Base-by-base conservation (phyloP, 2,797 vertebrate species). In the Epinephelus coioides region DNA sequence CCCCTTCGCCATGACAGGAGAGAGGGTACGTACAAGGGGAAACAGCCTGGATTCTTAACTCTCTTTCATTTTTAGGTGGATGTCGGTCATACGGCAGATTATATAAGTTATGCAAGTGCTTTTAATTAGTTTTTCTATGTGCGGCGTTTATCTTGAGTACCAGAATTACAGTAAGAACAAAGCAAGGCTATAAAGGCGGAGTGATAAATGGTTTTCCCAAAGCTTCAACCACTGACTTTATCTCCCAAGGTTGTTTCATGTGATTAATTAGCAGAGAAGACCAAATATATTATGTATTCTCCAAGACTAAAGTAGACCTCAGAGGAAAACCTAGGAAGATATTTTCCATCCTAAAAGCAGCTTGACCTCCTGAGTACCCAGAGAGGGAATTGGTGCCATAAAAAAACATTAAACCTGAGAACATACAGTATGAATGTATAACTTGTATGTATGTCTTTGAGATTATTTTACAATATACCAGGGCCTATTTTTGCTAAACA, bases 1-100 rank as follows among this genome's bases (percentile, higher is more conserved):
- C n/a, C 98, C 98, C 0, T 99, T 99, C 81, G 98, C 98, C 87
- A 98, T 99, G 97, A 99, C 98, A 3, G 97, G 97, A 84, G 98
- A 99, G 94, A 96, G 97, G 96, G 98, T 98, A 95, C 95, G 89
- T 96, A 96, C 83, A 95, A 7, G 13, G 18, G 49, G 25, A 11
- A 21, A 55, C 0, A 17, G 43, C 15, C 27, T 30, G 8, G 25
- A 25, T n/a, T 40, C 13, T 47, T 44, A 13, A 27, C 2, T 27
- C 14, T 21, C 3, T 56, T 55, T n/a, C 4, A 8, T n/a, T 19
- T 49, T 30, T 23, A 30, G 18, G 15, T 47, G 0, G 15, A 47
- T n/a, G 2, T 19, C 4, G 5, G n/a, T 40, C 30, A 40, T 18
- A 50, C 19, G 57, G 40, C 5, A 11, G 12, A n/a, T 69, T 13